Evolutionary conservation across 2,797 vertebrate species (phyloP), one percentile per base, ranked within the genome.

Genomic region (Aldrovandia affinis): DNA sequence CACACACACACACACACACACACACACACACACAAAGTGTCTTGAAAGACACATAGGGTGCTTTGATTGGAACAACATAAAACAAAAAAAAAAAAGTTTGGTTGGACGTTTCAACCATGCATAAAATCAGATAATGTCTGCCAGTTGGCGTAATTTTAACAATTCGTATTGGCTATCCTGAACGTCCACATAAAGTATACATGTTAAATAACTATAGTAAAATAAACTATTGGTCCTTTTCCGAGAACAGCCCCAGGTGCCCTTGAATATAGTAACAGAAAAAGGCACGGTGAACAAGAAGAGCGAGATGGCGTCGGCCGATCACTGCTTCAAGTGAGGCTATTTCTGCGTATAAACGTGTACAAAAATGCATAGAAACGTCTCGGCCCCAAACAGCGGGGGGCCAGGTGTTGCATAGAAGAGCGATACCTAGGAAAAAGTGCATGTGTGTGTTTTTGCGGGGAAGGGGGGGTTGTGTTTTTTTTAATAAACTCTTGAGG

Each of bases 391-490:
- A 28, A 44, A 57, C 22, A 57, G 80, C 65, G 73, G 78, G 85
- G 73, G 81, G 39, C 7, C 39, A 70, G 0, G 82, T 73, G 50
- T 81, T 85, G 86, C 75, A 80, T 85, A 88, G 86, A 89, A 90
- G 89, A 88, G 86, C 88, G 86, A 86, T 83, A 84, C 81, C 78
- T 79, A 80, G n/a, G 78, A 78, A 54, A 88, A 90, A 88, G 86
- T 87, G 88, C 84, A 83, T 63, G 77, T 73, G 85, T 88, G 70
- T 83, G 81, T 12, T n/a, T n/a, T n/a, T n/a, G n/a, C n/a, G n/a
- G n/a, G n/a, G n/a, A n/a, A n/a, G n/a, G n/a, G n/a, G n/a, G n/a
- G n/a, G n/a, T n/a, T n/a, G 12, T 63, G n/a, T 84, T 83, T 82
- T 33, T 33, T 70, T 70, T 36, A 36, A 33, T 36, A 36, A 70